These are phyloP conservation scores for Temnothorax longispinosus DNA, from an alignment of 1,140 invertebrate species.

Conservation along the genomic window DNA sequence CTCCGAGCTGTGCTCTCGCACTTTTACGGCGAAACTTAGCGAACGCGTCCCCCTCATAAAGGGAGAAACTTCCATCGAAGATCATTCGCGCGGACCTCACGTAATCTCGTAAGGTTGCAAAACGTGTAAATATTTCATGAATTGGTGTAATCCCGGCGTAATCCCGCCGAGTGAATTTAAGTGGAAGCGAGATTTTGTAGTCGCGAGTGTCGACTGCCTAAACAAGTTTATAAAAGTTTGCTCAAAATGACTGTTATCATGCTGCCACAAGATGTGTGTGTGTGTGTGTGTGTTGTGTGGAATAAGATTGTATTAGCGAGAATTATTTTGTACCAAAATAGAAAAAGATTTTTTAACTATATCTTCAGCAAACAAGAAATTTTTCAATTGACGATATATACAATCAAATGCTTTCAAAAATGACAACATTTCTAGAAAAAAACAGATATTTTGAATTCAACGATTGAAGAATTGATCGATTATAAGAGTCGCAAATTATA, in stretches of 20 bases:
- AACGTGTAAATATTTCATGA: constrained; percentile 49
- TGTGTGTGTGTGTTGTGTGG: not conserved
- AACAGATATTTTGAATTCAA: not conserved
- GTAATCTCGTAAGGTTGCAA: constrained; percentile 17
- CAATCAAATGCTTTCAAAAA: not conserved
- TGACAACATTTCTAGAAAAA: not conserved
- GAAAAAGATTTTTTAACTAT: not conserved
- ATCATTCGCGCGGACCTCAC: constrained; percentile 25
- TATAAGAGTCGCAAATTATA: not conserved
- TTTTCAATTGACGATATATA: not conserved
- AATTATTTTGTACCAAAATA: constrained; percentile 5
- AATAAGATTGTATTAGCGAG: constrained; percentile 27
- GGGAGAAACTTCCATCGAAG: constrained; percentile 33
- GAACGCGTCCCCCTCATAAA: constrained; percentile 9
- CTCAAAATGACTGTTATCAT: constrained; percentile 12
- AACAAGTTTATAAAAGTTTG: constrained; percentile 51
- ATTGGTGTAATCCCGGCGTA: constrained; percentile 37
- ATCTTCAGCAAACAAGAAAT: not conserved
- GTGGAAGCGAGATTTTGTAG: constrained; percentile 47
- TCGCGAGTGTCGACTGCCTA: constrained; percentile 19
- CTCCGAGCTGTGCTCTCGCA: constrained; percentile 37
- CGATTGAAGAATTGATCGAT: not conserved
- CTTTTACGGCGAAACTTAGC: constrained; percentile 54
- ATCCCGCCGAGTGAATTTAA: constrained; percentile 47
- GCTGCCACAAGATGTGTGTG: not conserved